phyloP scores from a whole-genome alignment of 2,888 invertebrate species.

The Lordiphosa fenestrarum region DNA sequence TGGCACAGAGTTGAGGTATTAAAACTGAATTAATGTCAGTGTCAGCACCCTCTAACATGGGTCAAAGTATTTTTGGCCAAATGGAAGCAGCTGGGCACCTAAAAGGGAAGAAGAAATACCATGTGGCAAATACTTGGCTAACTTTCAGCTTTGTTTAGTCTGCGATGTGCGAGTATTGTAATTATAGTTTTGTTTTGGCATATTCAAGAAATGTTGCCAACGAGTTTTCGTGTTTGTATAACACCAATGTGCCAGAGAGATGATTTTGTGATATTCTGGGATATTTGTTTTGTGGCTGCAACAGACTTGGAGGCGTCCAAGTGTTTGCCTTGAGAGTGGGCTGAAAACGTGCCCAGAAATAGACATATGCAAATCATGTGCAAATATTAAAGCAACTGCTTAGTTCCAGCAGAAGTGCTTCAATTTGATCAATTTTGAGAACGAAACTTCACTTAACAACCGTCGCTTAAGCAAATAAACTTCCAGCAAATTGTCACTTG shows the following conservation, averaged over 20 bases:
- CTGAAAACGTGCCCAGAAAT: constrained; percentile 12
- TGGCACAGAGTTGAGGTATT: constrained; percentile 15
- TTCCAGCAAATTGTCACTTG: constrained; percentile 39
- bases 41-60: constrained; percentile 29
- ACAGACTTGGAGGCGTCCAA: constrained; percentile 43
- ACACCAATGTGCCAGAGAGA: constrained; percentile 15
- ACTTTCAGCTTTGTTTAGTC: constrained; percentile 53
- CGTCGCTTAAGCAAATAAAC: constrained; percentile 39
- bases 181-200: constrained; percentile 12
- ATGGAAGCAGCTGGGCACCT: constrained; percentile 12
- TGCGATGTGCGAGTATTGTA: constrained; percentile 24
- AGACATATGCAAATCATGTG: constrained; percentile 1
- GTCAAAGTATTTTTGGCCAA: constrained; percentile 18
- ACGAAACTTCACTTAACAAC: too few relatives aligned
- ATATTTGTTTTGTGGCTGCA: constrained; percentile 3
- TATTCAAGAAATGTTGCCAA: constrained; percentile 45
- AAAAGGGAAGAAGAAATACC: not conserved
- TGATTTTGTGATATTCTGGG: constrained; percentile 30
- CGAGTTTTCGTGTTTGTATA: constrained; percentile 16
- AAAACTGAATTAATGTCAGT: constrained; percentile 41
- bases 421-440: too few relatives aligned
- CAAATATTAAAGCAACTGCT: too few relatives aligned
- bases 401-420: too few relatives aligned
- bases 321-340: constrained; percentile 15
- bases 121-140: constrained; percentile 48